These are phyloP conservation scores for Pocota personata DNA, from an alignment of 2,888 invertebrate species.

Conservation along the genomic window DNA sequence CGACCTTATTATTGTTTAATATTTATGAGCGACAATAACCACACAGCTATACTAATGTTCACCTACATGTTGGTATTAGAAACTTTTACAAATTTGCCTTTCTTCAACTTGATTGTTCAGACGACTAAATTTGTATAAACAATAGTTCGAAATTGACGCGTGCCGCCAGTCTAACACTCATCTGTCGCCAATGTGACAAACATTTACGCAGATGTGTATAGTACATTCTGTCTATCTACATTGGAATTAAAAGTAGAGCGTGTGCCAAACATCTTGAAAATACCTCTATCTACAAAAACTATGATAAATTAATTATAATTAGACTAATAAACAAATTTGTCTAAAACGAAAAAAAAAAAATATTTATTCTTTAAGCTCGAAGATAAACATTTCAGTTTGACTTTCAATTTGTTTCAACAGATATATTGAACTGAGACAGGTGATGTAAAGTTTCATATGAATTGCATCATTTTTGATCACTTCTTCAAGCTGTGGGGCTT, in stretches of 20 bases:
- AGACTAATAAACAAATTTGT: not conserved
- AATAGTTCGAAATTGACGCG: not conserved
- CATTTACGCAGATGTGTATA: not conserved
- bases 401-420: not conserved
- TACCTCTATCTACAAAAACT: not conserved
- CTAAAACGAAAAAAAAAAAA: not conserved
- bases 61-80: too few relatives aligned
- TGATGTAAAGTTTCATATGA: not conserved
- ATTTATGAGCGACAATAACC: too few relatives aligned
- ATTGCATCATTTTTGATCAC: not conserved
- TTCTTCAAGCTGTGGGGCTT: not conserved
- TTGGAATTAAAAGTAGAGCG: not conserved
- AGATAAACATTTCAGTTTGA: not conserved
- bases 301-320: not conserved
- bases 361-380: too few relatives aligned
- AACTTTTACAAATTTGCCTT: too few relatives aligned
- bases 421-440: not conserved
- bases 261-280: not conserved
- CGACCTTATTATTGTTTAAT: too few relatives aligned
- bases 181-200: not conserved
- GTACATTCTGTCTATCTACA: not conserved
- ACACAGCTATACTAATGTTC: too few relatives aligned
- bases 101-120: too few relatives aligned
- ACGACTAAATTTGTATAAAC: too few relatives aligned
- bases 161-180: not conserved